phyloP scores from a whole-genome alignment of 1,140 invertebrate species.

The Ceratina japonica region DNA sequence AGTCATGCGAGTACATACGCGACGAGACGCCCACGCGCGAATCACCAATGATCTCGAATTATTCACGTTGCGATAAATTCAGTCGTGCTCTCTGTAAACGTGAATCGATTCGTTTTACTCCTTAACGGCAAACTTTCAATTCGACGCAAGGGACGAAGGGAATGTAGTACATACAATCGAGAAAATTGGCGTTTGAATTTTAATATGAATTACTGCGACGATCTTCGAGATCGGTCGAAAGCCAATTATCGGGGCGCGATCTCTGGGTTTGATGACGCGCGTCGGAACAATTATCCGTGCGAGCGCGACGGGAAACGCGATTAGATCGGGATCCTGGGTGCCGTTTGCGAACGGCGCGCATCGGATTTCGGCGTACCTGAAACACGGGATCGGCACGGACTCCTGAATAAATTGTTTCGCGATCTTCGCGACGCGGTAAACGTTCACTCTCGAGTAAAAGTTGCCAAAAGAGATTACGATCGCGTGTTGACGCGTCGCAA shows the following conservation, averaged over 20 bases:
- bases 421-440: too few species aligned
- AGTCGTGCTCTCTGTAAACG: conserved; percentile 1
- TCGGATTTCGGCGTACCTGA: conserved; percentile 12
- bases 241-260: conserved; percentile 15
- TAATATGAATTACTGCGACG: too few species aligned
- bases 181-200: too few species aligned
- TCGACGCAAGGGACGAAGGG: too few species aligned
- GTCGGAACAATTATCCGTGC: conserved; percentile 14
- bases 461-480: too few species aligned
- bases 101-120: not conserved
- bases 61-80: too few species aligned
- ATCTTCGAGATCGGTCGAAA: conserved; percentile 4
- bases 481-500: too few species aligned
- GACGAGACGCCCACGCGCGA: not conserved
- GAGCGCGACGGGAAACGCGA: not conserved
- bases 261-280: conserved; percentile 1
- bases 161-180: too few species aligned
- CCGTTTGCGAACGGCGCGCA: not conserved
- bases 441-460: too few species aligned
- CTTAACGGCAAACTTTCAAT: too few species aligned
- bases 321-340: conserved; percentile 7
- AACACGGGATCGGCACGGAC: not conserved
- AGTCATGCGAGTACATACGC: not conserved
- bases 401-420: too few species aligned
- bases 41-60: not conserved